Percentiles rank a stretch among this genome's conserved stretches.
Conservation (phyloP, 2,888 invertebrate genomes). For the Chaetogeoica ovagalla region DNA sequence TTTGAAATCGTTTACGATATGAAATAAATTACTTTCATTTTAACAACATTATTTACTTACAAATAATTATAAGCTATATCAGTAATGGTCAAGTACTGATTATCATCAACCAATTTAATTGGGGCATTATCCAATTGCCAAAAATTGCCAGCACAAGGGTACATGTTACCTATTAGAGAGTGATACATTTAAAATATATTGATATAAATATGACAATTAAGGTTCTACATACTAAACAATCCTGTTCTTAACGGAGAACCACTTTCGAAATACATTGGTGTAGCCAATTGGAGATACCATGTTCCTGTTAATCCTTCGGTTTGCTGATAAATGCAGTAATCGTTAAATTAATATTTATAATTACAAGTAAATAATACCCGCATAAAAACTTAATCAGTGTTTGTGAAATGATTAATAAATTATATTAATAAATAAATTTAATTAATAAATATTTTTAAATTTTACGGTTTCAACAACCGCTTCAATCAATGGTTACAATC, state of each 20-base stretch:
- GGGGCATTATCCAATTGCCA: not conserved
- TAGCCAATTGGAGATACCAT: slow-evolving; percentile 10
- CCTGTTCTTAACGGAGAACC: not conserved
- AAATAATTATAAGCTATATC: not conserved
- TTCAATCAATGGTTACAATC: no score
- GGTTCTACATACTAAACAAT: slow-evolving; percentile 5
- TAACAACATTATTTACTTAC: not conserved
- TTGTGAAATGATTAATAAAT: no score
- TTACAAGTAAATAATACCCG: no score
- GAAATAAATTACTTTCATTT: no score
- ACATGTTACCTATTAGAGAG: not conserved
- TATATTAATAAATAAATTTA: no score
- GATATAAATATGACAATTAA: no score
- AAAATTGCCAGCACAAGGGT: not conserved
- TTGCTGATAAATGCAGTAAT: not conserved
- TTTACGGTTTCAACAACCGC: no score
- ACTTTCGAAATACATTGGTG: not conserved
- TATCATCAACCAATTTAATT: not conserved
- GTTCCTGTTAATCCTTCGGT: not conserved
- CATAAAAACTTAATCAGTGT: no score
- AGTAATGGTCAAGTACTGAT: not conserved
- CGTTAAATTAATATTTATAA: no score
- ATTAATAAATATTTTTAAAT: no score
- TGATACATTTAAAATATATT: no score
- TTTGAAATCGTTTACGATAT: no score